A percentile compares a stretch with the other conserved stretches of the same genome.
Evolutionary conservation across 2,113 vertebrate species (phyloP).

Genomic region (Xerus inauris): DNA sequence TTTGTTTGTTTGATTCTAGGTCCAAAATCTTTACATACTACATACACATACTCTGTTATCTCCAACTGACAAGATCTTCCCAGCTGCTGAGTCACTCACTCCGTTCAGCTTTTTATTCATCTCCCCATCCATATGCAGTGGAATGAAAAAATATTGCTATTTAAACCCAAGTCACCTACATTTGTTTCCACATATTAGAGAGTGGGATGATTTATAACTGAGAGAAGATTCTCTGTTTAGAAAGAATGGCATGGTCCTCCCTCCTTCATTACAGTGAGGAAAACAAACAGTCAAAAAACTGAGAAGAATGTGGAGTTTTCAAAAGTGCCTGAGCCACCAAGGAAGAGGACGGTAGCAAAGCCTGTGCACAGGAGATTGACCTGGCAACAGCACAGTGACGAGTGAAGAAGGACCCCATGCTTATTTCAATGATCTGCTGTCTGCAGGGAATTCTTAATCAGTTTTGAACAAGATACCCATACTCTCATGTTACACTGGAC

Average conservation of each 20-base stretch:
- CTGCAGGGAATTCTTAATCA: constrained; percentile 3
- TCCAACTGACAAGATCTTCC: constrained; percentile 44
- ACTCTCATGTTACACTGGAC: background rate
- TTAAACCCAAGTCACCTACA: constrained; percentile 45
- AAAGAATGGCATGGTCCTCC: background rate
- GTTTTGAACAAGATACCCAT: background rate
- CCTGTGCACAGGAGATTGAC: background rate
- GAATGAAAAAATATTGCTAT: background rate
- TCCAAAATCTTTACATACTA: constrained; percentile 7
- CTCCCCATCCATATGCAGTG: background rate
- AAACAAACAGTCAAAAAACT: background rate
- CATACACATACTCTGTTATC: background rate
- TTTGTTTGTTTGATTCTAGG: constrained; percentile 33
- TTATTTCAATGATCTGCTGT: background rate
- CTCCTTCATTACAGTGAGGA: background rate
- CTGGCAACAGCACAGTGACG: too few species aligned
- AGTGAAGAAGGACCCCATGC: background rate
- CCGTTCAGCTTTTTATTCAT: background rate
- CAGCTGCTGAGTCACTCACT: constrained; percentile 48
- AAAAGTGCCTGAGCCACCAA: background rate
- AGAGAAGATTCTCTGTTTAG: constrained; percentile 17
- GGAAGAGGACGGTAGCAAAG: background rate
- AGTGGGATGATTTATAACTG: background rate
- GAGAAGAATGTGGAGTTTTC: background rate
- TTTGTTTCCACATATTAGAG: constrained; percentile 2